phyloP scores from a whole-genome alignment of 2,888 invertebrate species.

The Rhagonycha fulva region DNA sequence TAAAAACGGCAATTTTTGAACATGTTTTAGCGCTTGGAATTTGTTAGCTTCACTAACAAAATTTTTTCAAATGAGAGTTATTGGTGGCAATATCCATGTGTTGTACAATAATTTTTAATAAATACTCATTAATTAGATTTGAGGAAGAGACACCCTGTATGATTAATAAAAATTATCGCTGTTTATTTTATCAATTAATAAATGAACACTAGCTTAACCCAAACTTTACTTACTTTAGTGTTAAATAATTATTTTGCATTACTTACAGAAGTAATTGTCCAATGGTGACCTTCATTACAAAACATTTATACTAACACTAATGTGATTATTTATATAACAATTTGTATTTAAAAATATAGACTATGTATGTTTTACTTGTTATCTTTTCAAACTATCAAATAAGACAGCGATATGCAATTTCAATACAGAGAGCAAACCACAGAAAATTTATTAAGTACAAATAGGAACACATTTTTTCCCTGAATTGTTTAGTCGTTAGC shows the following conservation, averaged over 20 bases:
- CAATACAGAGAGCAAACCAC: conserved; percentile 25
- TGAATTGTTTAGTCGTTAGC: conserved; percentile 26
- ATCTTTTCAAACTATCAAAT: not conserved
- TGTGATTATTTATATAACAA: not conserved
- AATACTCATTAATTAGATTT: not conserved
- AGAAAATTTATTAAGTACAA: conserved; percentile 36
- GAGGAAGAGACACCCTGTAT: not conserved
- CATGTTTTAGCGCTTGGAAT: not conserved
- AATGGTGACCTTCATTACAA: not conserved
- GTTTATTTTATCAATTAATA: not conserved
- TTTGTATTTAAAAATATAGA: not conserved
- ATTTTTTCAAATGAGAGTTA: not conserved
- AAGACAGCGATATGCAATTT: conserved; percentile 11
- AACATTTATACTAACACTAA: not conserved
- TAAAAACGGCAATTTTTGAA: not conserved
- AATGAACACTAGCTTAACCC: not conserved
- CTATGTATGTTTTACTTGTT: not conserved
- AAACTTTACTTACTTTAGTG: not conserved
- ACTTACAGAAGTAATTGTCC: not conserved
- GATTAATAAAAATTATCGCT: not conserved
- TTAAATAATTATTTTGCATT: conserved; percentile 1
- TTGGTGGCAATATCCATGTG: not conserved
- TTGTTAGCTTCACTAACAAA: not conserved
- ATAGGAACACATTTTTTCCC: conserved; percentile 39
- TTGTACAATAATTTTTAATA: not conserved